These are phyloP conservation scores for Apamea epomidion DNA, from an alignment of 2,888 invertebrate species.

Conservation along the genomic window DNA sequence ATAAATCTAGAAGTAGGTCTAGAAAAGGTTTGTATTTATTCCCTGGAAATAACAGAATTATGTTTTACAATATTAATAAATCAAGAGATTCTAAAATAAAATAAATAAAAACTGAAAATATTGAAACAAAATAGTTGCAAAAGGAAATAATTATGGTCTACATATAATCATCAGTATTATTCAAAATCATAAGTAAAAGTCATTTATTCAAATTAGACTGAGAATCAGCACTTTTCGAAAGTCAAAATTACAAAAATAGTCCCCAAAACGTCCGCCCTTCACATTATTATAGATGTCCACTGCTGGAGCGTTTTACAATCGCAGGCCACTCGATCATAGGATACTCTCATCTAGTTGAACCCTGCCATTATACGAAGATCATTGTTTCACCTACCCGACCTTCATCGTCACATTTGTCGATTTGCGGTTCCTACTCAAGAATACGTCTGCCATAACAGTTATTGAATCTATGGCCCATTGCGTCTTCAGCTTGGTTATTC, in stretches of 20 bases:
- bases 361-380: background rate
- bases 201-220: no score
- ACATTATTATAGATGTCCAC: background rate
- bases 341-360: background rate
- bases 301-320: background rate
- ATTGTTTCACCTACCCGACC: background rate
- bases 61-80: background rate
- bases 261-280: no score
- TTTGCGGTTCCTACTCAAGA: no score
- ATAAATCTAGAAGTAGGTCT: slow-evolving; percentile 19
- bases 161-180: background rate
- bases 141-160: background rate
- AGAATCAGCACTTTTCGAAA: no score
- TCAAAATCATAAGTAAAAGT: no score
- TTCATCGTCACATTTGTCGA: background rate
- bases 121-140: background rate
- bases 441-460: background rate
- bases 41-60: background rate
- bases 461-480: background rate
- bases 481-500: background rate
- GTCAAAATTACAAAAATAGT: no score
- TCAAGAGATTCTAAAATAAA: background rate
- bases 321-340: background rate
- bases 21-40: slow-evolving; percentile 27
- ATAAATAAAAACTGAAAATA: background rate